Percentiles rank a stretch among this genome's conserved stretches.
Conservation (phyloP, 2,797 vertebrate genomes). For the Vireo griseus region DNA sequence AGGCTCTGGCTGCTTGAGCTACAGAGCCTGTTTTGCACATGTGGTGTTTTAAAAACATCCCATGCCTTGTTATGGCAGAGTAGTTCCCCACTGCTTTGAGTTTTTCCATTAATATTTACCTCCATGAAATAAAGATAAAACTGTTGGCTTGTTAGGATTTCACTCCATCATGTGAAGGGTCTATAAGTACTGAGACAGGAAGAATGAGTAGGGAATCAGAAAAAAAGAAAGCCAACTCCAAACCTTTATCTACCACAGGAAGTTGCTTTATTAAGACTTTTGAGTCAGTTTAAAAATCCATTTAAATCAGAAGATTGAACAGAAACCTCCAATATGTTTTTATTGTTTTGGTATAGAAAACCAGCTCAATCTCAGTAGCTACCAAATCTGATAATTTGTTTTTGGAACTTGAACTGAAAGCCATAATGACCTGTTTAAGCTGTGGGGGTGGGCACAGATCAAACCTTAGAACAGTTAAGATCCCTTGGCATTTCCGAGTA, state of each 20-base stretch:
- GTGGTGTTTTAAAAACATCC: neutral
- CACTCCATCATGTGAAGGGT: neutral
- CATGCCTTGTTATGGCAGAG: neutral
- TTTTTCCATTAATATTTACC: neutral
- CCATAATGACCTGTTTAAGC: neutral
- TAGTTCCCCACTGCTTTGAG: neutral
- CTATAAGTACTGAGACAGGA: neutral
- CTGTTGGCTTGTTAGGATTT: neutral
- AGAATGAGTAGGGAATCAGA: neutral
- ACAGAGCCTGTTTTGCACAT: neutral
- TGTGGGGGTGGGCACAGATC: neutral
- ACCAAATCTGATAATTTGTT: neutral
- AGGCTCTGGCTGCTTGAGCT: neutral
- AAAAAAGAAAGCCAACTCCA: neutral
- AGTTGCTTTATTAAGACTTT: neutral
- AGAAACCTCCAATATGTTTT: neutral
- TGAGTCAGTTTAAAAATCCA: neutral
- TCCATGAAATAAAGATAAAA: neutral
- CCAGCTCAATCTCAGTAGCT: neutral
- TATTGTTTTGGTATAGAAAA: neutral
- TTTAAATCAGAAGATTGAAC: neutral
- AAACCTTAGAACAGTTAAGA: slow-evolving; percentile 67
- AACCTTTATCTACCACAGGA: neutral
- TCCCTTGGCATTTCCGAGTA: slow-evolving; percentile 63
- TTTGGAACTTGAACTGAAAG: neutral